Base-by-base conservation (phyloP, 2,113 vertebrate genomes). In the Cavia aperea region DNA sequence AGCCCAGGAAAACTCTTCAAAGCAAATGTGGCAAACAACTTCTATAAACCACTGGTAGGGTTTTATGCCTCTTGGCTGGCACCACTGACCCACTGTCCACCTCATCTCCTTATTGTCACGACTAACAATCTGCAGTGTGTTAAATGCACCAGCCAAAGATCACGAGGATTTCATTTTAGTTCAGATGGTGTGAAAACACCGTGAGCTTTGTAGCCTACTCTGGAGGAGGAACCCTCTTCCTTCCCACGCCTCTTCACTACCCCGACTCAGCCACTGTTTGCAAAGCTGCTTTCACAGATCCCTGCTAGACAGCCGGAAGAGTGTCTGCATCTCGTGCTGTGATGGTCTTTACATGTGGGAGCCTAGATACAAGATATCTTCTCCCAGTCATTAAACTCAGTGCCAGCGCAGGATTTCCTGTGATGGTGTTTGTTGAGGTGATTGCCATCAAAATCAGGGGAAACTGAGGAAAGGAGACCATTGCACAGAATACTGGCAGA, bases 201-300 rank as follows among this genome's bases (percentile, higher is more conserved):
- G 51, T 6, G 49, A 15, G 51, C 33, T 54, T 51, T 46, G n/a
- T 18, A 54, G 26, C 43, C 18, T 39, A 51, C 43, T 54, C 39
- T 18, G 15, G 43, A 4, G 1, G 10, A 4, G 0, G 11, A 0
- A 18, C 0, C 6, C 14, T 49, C 62, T 21, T 54, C 51, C 29
- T 73, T 54, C 51, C 49, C 75, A 6, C 19, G 7, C 11, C 51
- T 12, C 23, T 6, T 29, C 39, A 18, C 36, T 62, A 26, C 24
- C 1, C 16, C n/a, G 15, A 31, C 23, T 16, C 18, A 66, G 43
- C 58, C 33, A 2, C 51, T 13, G 8, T 33, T 92, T 43, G 4
- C 3, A 60, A 12, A 60, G 58, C n/a, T 31, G n/a, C 58, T 18
- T 43, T 78, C 70, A 23, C 29, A 33, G 2, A 7, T 49, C 70